Evolutionary conservation across 2,888 invertebrate species (phyloP).

Genomic region (Drosophila quinaria): DNA sequence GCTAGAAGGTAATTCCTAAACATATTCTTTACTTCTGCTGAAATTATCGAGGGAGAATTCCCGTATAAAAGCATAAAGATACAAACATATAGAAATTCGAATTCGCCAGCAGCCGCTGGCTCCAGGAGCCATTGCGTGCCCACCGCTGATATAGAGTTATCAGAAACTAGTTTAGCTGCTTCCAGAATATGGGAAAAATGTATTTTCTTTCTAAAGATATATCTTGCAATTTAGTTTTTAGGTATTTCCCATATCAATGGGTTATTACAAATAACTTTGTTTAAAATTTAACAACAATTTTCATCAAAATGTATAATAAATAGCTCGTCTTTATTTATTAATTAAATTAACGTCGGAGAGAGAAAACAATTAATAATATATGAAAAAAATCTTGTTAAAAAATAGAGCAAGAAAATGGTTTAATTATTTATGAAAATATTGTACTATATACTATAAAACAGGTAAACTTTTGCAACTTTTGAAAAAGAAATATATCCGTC

Average conservation of each 20-base stretch:
- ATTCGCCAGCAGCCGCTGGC: too few relatives aligned
- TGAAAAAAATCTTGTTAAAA: neutral
- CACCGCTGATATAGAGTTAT: too few relatives aligned
- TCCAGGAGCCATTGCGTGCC: too few relatives aligned
- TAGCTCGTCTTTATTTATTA: neutral
- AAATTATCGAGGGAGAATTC: neutral
- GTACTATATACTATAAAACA: too few relatives aligned
- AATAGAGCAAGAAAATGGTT: neutral
- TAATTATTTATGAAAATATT: neutral
- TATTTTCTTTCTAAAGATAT: neutral
- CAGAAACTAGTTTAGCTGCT: neutral
- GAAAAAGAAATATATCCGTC: too few relatives aligned
- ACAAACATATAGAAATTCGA: neutral
- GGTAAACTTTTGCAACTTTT: too few relatives aligned
- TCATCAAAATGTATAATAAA: neutral
- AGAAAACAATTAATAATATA: too few relatives aligned
- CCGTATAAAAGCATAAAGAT: neutral
- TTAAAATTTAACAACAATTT: neutral
- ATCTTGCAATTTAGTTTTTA: neutral
- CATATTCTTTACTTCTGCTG: neutral
- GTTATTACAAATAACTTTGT: neutral
- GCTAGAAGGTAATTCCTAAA: conserved; percentile 87
- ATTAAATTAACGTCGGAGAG: too few relatives aligned
- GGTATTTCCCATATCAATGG: neutral
- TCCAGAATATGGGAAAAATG: neutral